Evolutionary conservation across 2,113 vertebrate species (phyloP).

Genomic region (Dolichallabes microphthalmus): DNA sequence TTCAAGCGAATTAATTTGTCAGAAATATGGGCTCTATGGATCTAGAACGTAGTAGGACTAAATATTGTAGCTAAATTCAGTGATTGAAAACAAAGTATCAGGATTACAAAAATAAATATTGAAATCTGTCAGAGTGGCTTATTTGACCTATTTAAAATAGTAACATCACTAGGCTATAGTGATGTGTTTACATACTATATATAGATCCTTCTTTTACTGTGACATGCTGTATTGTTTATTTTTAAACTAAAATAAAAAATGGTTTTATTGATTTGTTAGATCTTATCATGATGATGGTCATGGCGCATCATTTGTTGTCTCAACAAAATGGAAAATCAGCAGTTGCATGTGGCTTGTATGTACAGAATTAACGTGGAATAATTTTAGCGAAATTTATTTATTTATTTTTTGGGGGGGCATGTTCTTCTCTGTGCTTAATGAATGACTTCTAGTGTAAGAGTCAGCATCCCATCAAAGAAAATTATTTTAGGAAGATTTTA

Average conservation of each 20-base stretch:
- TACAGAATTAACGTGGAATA: slow-evolving; percentile 31
- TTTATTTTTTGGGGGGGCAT: no score
- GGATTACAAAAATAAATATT: slow-evolving; percentile 6
- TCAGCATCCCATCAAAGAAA: slow-evolving; percentile 46
- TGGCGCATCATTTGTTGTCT: slow-evolving; percentile 36
- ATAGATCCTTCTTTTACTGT: background rate
- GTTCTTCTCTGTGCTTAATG: slow-evolving; percentile 37
- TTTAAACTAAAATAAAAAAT: background rate
- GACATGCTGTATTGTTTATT: slow-evolving; percentile 8
- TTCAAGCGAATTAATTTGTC: background rate
- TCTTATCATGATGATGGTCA: slow-evolving; percentile 10
- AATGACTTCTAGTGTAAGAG: slow-evolving; percentile 46
- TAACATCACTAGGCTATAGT: background rate
- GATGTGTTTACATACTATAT: background rate
- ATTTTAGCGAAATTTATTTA: background rate
- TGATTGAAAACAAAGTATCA: slow-evolving; percentile 5
- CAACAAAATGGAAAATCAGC: slow-evolving; percentile 5
- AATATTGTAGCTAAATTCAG: background rate
- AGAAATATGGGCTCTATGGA: background rate
- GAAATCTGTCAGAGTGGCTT: background rate
- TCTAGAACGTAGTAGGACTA: background rate
- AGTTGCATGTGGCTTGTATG: slow-evolving; percentile 29
- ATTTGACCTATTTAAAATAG: background rate
- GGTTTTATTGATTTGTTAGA: slow-evolving; percentile 9
- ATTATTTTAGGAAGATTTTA: slow-evolving; percentile 40